Base-by-base conservation (phyloP, 2,888 invertebrate genomes). In the Agriopis leucophaearia region DNA sequence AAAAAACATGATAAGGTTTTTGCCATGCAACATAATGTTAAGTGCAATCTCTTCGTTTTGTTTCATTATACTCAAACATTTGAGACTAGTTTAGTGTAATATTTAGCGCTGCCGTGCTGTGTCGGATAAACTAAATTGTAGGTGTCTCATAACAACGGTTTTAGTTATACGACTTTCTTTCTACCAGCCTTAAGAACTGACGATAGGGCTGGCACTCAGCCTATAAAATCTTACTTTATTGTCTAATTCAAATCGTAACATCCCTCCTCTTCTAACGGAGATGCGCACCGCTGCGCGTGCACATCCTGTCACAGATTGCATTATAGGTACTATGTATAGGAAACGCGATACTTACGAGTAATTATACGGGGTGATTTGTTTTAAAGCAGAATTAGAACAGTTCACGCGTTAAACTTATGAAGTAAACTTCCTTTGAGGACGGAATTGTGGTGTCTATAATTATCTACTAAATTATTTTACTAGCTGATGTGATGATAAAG, bases 301-400 rank as follows among this genome's bases (percentile, higher is more conserved):
- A 50, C 59, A 59, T 59, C 57, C 57, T 57, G 57, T 47, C 57
- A 45, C 57, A 57, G 57, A 45, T 45, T 57, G 16, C 5, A 7
- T 15, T 36, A 36, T 10, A 57, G 16, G 12, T 12, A 7, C 16
- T 38, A n/a, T 27, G 35, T 42, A 12, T 18, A 45, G 57, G 57
- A 58, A 58, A 58, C 18, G 35, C 12, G 35, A 47, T 56, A 44
- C 45, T 44, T 45, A 56, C 27, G 13, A 15, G 9, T 56, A 56
- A 56, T 56, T 56, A 56, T 35, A 15, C n/a, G 40, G 16, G 27
- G 56, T 44, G 44, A 56, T 56, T 56, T 16, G 42, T 16, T 42
- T 0, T 13, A 51, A 35, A 13, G 38, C 1, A 54, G 54, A 54
- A 54, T 10, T 54, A 38, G 54, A 54, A 15, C 36, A n/a, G 52